Evolutionary conservation across 2,888 invertebrate species (phyloP).

Genomic region (Hyles lineata): DNA sequence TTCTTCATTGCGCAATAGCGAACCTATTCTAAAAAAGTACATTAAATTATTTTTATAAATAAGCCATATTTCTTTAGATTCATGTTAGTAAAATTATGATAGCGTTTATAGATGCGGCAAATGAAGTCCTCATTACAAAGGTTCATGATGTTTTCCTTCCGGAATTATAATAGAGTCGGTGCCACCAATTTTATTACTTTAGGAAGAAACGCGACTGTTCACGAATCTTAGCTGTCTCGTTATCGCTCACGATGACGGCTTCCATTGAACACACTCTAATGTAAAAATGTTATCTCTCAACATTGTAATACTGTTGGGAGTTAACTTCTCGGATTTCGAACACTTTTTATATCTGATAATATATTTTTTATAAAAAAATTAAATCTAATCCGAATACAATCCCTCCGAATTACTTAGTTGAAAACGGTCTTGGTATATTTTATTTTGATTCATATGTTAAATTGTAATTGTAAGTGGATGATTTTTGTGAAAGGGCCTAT

Average conservation of each 20-base stretch:
- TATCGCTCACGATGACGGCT: conserved; percentile 62
- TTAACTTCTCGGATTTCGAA: conserved; percentile 27
- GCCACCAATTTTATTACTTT: not conserved
- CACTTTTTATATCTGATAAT: not conserved
- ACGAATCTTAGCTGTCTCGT: conserved; percentile 70
- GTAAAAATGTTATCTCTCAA: conserved; percentile 64
- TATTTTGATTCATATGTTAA: no score
- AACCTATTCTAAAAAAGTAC: no score
- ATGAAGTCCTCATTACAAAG: not conserved
- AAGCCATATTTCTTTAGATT: no score
- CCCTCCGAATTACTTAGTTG: no score
- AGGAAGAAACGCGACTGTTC: conserved; percentile 9
- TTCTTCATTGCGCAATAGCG: no score
- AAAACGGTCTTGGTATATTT: no score
- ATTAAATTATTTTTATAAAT: no score
- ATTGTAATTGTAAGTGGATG: not conserved
- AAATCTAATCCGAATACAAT: no score
- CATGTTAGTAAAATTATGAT: no score
- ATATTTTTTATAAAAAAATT: not conserved
- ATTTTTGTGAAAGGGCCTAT: conserved; percentile 28
- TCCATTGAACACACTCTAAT: conserved; percentile 57
- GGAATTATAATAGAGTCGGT: not conserved
- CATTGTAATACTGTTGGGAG: conserved; percentile 64
- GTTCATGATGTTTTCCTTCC: not conserved
- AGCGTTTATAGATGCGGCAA: not conserved